Conservation (phyloP, 2,113 vertebrate species). For the Amblyornis subalaris region DNA sequence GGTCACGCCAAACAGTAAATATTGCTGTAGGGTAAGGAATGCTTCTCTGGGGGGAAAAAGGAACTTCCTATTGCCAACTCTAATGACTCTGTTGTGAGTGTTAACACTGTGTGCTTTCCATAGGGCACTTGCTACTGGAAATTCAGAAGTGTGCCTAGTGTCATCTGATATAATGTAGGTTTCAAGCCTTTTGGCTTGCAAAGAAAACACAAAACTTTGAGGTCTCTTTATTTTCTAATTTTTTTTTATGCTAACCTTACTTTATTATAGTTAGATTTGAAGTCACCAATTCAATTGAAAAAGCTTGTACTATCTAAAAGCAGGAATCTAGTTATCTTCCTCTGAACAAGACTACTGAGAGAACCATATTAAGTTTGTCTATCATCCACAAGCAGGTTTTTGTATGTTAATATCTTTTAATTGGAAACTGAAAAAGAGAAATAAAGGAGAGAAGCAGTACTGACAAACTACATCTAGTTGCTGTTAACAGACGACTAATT, state of each 20-base stretch:
- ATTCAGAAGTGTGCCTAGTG: neutral
- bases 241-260: neutral
- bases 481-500: neutral
- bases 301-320: neutral
- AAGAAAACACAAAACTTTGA: neutral
- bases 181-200: neutral
- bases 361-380: neutral
- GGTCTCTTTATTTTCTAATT: neutral
- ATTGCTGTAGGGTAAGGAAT: slow-evolving; percentile 1
- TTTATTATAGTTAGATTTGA: neutral
- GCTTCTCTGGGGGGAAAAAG: neutral
- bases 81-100: neutral
- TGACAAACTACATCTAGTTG: neutral
- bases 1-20: neutral
- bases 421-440: neutral
- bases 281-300: neutral
- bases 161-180: neutral
- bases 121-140: neutral
- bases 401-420: neutral
- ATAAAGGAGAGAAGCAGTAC: neutral
- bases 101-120: neutral
- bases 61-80: neutral
- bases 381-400: neutral
- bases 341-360: neutral
- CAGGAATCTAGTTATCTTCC: neutral